Percentiles rank a stretch among this genome's conserved stretches.
Evolutionary conservation across 2,797 vertebrate species (phyloP).

Genomic region (Microctenopoma steveboyesi): DNA sequence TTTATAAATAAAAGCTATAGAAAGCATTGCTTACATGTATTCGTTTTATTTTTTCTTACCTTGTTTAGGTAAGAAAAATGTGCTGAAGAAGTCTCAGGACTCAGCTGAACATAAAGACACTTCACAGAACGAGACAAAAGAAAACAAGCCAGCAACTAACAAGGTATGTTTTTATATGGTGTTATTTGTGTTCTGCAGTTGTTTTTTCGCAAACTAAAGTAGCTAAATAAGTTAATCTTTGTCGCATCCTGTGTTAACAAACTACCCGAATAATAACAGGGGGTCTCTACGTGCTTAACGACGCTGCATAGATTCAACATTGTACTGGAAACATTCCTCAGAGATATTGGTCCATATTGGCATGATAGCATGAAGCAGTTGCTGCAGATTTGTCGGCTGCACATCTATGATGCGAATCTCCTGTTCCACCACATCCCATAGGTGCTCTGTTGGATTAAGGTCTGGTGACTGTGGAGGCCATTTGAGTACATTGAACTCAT

Average conservation of each 20-base stretch:
- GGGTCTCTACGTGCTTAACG: background rate
- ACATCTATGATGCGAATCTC: slow-evolving; percentile 56
- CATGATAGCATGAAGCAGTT: slow-evolving; percentile 19
- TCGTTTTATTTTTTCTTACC: background rate
- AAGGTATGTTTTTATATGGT: slow-evolving; percentile 74
- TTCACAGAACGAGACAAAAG: slow-evolving; percentile 78
- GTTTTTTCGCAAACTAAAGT: background rate
- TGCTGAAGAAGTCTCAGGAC: slow-evolving; percentile 73
- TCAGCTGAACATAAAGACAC: slow-evolving; percentile 64
- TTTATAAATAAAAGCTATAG: slow-evolving; percentile 20
- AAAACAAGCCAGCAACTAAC: slow-evolving; percentile 84
- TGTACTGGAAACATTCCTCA: too few species aligned
- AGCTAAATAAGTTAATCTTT: background rate
- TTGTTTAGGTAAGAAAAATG: slow-evolving; percentile 85
- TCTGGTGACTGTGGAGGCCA: too few species aligned
- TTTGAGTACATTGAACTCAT: too few species aligned
- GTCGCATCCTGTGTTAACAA: background rate
- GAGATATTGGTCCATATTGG: too few species aligned
- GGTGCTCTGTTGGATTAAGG: background rate
- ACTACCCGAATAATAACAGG: background rate
- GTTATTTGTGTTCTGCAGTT: background rate
- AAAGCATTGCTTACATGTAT: background rate
- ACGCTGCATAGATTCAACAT: background rate
- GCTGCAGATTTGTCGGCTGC: slow-evolving; percentile 60
- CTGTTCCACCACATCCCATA: slow-evolving; percentile 39